Evolutionary conservation across 2,888 invertebrate species (phyloP), one percentile per base, ranked within the genome.

Genomic region (Perizoma flavofasciatum): DNA sequence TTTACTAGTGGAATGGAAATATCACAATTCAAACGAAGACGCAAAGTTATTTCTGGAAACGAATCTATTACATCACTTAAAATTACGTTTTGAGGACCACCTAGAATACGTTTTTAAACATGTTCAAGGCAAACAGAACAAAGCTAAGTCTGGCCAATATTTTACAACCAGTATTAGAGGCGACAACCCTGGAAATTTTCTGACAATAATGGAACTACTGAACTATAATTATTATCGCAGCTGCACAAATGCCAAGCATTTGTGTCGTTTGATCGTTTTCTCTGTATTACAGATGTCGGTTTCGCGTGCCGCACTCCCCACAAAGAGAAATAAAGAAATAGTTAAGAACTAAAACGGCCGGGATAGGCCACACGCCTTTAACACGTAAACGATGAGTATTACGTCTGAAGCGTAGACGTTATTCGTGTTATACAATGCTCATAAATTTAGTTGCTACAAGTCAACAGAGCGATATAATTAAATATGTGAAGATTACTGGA

Each of bases 1-100:
- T 74, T 70, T 67, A 67, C 58, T 71, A 73, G 55, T 49, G 67
- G 66, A 67, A 72, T 69, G 67, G 73, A 73, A 73, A 76, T 71
- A 69, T 71, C 70, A 71, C 65, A 66, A 71, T 69, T 68, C 65
- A 63, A 69, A 70, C 69, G 64, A 68, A 73, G 71, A 73, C 67
- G 73, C 60, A 52, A 63, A 54, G 50, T 45, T 72, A 72, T 72
- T 70, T 74, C 69, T 10, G 58, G 44, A 57, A 32, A 68, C 56
- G 63, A 65, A 69, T 72, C 47, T 9, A 35, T 62, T 69, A 46
- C 68, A 69, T 71, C 70, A 68, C 56, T 56, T n/a, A 43, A 10
- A 45, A 22, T 22, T 22, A 22, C 22, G 22, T 22, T 22, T 22
- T 22, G 22, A 22, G 22, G 22, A 22, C 22, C 22, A 22, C 3